Conservation (phyloP, 2,113 vertebrate species). For the Stictonetta naevosa region DNA sequence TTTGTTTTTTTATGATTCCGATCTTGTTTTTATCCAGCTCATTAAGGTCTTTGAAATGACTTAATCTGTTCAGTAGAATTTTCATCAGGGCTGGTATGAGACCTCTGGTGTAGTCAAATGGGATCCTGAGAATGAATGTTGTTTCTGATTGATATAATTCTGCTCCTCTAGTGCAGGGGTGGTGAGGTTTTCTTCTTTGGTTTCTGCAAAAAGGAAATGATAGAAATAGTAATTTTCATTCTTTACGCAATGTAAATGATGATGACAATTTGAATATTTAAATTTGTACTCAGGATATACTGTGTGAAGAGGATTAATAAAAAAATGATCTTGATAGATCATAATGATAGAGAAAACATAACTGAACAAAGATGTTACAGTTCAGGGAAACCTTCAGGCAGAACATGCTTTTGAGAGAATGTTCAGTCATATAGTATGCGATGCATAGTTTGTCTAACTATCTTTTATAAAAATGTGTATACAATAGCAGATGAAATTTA, state of each 20-base stretch:
- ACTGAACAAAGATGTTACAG: background rate
- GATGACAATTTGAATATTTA: background rate
- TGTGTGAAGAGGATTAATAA: background rate
- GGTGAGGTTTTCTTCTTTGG: background rate
- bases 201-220: background rate
- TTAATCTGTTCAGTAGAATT: background rate
- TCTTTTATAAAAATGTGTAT: constrained; percentile 44
- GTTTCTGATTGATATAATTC: background rate
- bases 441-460: constrained; percentile 32
- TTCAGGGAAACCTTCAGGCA: background rate
- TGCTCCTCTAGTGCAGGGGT: background rate
- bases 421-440: constrained; percentile 33
- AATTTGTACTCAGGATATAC: background rate
- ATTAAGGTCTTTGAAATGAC: background rate
- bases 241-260: background rate
- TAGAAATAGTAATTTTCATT: background rate
- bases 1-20: background rate
- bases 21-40: constrained; percentile 3
- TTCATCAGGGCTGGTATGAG: background rate
- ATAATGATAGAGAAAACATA: background rate
- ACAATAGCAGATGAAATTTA: constrained; percentile 50
- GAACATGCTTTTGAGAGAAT: constrained; percentile 30
- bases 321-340: background rate
- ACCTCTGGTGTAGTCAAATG: background rate
- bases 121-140: background rate